Conservation (phyloP, 1,140 invertebrate genomes). For the Aphis gossypii region DNA sequence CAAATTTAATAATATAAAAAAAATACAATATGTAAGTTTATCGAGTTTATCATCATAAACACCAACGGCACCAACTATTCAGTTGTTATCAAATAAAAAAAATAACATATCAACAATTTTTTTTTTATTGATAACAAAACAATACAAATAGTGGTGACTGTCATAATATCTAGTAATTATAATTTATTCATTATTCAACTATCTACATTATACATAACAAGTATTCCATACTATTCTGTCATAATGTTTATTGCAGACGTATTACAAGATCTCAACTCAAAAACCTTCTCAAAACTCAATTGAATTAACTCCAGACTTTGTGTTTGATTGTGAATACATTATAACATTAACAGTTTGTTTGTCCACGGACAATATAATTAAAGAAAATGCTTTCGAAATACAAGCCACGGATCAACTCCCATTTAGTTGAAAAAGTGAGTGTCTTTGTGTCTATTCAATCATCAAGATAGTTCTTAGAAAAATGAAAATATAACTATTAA, state of each 20-base stretch:
- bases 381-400: conserved; percentile 24
- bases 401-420: background rate
- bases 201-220: background rate
- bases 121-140: background rate
- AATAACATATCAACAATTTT: background rate
- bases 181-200: background rate
- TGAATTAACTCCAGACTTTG: background rate
- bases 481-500: background rate
- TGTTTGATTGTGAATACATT: background rate
- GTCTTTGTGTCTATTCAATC: background rate
- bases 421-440: conserved; percentile 23
- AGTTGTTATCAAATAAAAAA: background rate
- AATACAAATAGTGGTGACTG: background rate
- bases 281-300: background rate
- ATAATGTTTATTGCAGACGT: background rate
- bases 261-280: background rate
- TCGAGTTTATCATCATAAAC: background rate
- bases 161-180: background rate
- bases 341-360: background rate
- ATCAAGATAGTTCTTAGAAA: background rate
- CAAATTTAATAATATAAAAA: background rate
- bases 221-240: background rate
- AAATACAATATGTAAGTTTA: background rate
- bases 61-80: background rate
- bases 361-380: background rate